Evolutionary conservation across 2,113 vertebrate species (phyloP).

Genomic region (Accipiter virgatus): DNA sequence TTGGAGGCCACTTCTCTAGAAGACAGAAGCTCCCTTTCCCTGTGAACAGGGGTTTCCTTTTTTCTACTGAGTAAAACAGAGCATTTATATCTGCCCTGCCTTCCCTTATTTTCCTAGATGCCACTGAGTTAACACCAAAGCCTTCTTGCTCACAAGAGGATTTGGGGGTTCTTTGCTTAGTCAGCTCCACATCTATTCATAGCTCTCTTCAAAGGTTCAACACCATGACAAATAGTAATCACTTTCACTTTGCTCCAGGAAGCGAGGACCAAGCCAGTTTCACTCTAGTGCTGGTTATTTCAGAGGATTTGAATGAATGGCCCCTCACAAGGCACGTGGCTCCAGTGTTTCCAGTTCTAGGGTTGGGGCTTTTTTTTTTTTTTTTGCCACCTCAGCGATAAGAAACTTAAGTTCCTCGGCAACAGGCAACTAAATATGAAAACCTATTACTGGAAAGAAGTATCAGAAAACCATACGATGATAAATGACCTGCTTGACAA

Average conservation of each 20-base stretch:
- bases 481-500: neutral
- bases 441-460: neutral
- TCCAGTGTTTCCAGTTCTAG: neutral
- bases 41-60: neutral
- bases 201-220: neutral
- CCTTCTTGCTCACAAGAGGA: neutral
- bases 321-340: neutral
- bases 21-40: neutral
- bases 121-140: neutral
- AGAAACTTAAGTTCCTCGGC: neutral
- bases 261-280: neutral
- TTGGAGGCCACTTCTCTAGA: neutral
- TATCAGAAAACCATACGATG: neutral
- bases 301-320: neutral
- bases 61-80: neutral
- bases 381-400: neutral
- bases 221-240: accelerated
- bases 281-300: neutral
- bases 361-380: neutral
- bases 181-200: neutral
- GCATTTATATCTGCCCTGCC: neutral
- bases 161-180: neutral
- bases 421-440: neutral
- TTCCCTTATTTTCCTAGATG: neutral
- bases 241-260: neutral